Evolutionary conservation across 2,888 invertebrate species (phyloP).

Genomic region (Lycaena phlaeas): DNA sequence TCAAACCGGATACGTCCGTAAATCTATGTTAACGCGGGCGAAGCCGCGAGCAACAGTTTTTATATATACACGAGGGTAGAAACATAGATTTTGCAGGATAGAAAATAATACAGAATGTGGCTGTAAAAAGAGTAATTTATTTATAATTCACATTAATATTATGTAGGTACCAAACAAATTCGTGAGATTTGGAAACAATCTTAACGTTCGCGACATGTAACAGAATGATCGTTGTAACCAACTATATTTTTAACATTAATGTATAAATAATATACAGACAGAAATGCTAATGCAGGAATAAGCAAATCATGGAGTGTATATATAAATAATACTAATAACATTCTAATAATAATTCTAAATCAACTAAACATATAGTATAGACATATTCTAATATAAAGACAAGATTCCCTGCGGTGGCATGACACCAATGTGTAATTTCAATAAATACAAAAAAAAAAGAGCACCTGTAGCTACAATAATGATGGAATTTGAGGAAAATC

Average conservation of each 20-base stretch:
- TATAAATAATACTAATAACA: conserved; percentile 69
- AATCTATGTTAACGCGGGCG: too few relatives aligned
- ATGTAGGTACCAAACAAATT: conserved; percentile 52
- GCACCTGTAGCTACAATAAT: conserved; percentile 44
- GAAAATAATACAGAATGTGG: conserved; percentile 19
- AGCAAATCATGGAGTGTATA: conserved; percentile 53
- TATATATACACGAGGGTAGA: too few relatives aligned
- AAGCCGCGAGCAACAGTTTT: too few relatives aligned
- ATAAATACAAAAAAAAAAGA: conserved; percentile 37
- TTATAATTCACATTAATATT: conserved; percentile 63
- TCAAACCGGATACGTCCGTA: too few relatives aligned
- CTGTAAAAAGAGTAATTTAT: conserved; percentile 69
- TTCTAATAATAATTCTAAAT: conserved; percentile 60
- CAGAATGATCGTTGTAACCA: conserved; percentile 39
- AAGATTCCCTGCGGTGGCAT: conserved; percentile 49
- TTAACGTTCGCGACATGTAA: conserved; percentile 17
- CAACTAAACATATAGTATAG: conserved; percentile 67
- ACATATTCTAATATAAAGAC: conserved; percentile 57
- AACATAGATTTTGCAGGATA: too few relatives aligned
- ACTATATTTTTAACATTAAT: conserved; percentile 1
- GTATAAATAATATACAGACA: conserved; percentile 8
- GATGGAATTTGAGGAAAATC: conserved; percentile 19
- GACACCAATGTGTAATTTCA: conserved; percentile 26
- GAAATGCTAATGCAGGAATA: conserved; percentile 2
- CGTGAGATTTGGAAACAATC: conserved; percentile 44